Conservation (phyloP, 2,797 vertebrate species). For the Iguana delicatissima region DNA sequence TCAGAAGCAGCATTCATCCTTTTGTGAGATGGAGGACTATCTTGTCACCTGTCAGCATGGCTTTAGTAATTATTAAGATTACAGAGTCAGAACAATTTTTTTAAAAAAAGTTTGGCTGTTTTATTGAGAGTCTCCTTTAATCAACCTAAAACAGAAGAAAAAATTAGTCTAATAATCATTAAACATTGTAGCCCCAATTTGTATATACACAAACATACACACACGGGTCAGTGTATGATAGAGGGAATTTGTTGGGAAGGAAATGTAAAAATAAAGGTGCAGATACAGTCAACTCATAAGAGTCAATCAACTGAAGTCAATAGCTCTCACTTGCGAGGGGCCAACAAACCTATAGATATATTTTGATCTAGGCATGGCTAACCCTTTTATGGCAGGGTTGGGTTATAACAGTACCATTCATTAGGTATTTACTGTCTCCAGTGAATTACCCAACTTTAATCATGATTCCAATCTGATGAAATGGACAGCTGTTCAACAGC, state of each 20-base stretch:
- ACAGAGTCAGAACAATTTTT: neutral
- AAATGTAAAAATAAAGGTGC: neutral
- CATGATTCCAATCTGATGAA: neutral
- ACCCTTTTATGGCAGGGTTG: neutral
- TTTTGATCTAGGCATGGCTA: neutral
- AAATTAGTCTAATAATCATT: too few relatives aligned
- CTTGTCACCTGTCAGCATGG: neutral
- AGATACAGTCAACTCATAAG: neutral
- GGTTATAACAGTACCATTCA: too few relatives aligned
- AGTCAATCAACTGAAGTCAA: neutral
- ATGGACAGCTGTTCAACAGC: too few relatives aligned
- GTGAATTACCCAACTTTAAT: neutral
- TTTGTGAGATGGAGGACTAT: neutral
- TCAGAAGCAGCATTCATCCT: neutral
- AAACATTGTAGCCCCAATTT: neutral
- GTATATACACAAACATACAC: neutral
- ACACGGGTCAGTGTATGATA: neutral
- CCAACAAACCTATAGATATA: too few relatives aligned
- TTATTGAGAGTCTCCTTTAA: neutral
- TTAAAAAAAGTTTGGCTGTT: neutral
- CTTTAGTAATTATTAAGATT: neutral
- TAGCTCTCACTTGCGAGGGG: neutral
- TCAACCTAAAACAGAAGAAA: neutral
- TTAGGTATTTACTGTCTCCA: too few relatives aligned
- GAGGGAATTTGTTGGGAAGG: neutral